Evolutionary conservation across 2,113 vertebrate genomes (phyloP), one percentile per base, ranked within the genome.

Genomic region (Saccopteryx leptura): DNA sequence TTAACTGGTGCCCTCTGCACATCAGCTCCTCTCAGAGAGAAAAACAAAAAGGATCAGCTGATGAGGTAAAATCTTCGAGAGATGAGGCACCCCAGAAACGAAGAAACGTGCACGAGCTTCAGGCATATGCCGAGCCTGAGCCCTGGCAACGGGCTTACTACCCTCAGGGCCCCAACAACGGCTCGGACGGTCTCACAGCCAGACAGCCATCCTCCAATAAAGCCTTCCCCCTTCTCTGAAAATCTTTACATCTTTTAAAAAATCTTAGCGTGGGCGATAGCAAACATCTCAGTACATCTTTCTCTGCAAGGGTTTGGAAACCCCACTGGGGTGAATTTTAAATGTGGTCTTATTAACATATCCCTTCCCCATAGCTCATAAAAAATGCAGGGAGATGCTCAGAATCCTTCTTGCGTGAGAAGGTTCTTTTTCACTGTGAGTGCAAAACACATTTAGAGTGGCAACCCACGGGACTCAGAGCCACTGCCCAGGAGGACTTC

Each of bases 281-380:
- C 46, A 79, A 90, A 69, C 18, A 71, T 61, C 28, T 68, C 9
- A 21, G 39, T 1, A 48, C 0, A 7, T 66, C 28, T 94, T 85
- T 72, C 72, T 66, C 48, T 60, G 56, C 9, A 61, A 69, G 60
- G 21, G 28, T 81, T 46, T 46, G 28, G 46, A 48, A 74, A 19
- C 4, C n/a, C 26, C 24, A 23, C 48, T 66, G 14, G n/a, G 12
- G 11, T n/a, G 68, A 61, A 93, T 85, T 97, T 96, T 95, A 69
- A 90, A 88, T 82, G 60, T 2, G 9, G 1, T 48, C 23, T 79
- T 26, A 50, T 92, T 54, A 68, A 63, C 19, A 46, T 9, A 65
- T 33, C 7, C 24, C 24, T 96, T 87, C 31, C 31, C 21, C 66
- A 46, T 0, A 68, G 13, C 68, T 61, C 54, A 76, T 54, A 17